phyloP scores from a whole-genome alignment of 2,797 vertebrate genomes.

The Coilia nasus region DNA sequence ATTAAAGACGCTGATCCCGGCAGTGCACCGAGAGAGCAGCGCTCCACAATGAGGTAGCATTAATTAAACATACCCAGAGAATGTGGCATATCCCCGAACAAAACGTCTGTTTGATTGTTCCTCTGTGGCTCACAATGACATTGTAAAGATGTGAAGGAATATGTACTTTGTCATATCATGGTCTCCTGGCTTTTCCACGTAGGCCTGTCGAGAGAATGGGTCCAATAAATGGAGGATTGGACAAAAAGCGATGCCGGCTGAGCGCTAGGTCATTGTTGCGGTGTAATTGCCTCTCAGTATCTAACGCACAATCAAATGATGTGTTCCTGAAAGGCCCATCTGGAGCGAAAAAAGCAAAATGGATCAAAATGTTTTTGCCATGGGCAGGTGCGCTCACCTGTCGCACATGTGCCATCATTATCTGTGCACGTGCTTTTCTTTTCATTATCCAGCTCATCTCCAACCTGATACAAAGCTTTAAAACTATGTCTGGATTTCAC shows the following conservation, averaged over 20 bases:
- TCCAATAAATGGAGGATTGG: conserved; percentile 32
- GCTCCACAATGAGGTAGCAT: conserved; percentile 64
- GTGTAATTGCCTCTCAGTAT: conserved; percentile 78
- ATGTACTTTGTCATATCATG: conserved; percentile 32
- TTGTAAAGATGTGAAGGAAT: conserved; percentile 34
- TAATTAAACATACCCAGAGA: conserved; percentile 70
- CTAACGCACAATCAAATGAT: conserved; percentile 49
- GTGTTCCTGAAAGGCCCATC: neutral
- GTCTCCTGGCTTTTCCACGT: conserved; percentile 34
- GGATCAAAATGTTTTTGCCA: neutral
- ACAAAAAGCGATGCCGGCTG: conserved; percentile 56
- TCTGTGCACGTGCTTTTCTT: neutral
- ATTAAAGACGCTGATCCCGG: conserved; percentile 71
- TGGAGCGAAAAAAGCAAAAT: neutral
- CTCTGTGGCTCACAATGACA: conserved; percentile 48
- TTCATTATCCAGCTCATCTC: neutral
- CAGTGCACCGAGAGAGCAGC: conserved; percentile 58
- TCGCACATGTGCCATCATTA: neutral
- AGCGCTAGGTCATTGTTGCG: conserved; percentile 68
- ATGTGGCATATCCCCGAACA: conserved; percentile 54
- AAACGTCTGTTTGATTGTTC: conserved; percentile 52
- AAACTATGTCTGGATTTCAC: neutral
- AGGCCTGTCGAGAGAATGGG: conserved; percentile 29
- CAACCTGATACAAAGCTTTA: neutral
- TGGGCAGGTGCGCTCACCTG: neutral